Percentiles rank a stretch among this genome's conserved stretches.
These are phyloP conservation scores for Ectropis grisescens DNA, from an alignment of 1,140 invertebrate genomes.

Conservation along the genomic window DNA sequence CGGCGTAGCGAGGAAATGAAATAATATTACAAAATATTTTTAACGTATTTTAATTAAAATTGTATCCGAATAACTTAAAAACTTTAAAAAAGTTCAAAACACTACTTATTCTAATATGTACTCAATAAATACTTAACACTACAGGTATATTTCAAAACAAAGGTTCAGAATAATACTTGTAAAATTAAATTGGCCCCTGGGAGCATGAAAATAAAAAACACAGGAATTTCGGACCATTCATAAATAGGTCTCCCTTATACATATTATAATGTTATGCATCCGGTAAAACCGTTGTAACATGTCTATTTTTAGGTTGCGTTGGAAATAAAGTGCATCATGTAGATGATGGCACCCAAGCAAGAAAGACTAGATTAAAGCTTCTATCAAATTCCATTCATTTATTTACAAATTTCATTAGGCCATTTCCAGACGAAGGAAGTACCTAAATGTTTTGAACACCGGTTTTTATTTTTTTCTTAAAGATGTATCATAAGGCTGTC, in stretches of 20 bases:
- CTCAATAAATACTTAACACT: conserved; percentile 66
- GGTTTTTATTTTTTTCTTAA: not conserved
- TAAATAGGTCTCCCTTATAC: too few species aligned
- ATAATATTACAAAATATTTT: conserved; percentile 16
- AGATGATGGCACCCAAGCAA: conserved; percentile 58
- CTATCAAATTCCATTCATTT: conserved; percentile 57
- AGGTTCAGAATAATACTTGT: conserved; percentile 24
- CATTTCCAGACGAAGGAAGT: conserved; percentile 23
- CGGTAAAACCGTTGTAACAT: too few species aligned
- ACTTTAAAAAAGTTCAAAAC: conserved; percentile 59
- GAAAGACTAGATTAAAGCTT: conserved; percentile 68
- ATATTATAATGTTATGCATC: too few species aligned
- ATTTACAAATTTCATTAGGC: too few species aligned
- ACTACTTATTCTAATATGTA: conserved; percentile 43
- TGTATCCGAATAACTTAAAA: conserved; percentile 64
- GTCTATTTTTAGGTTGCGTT: too few species aligned
- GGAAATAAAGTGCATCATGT: too few species aligned
- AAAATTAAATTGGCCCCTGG: conserved; percentile 62
- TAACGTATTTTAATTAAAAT: conserved; percentile 64
- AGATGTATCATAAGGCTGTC: conserved; percentile 71
- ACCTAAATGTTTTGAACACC: conserved; percentile 39
- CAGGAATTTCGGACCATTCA: too few species aligned
- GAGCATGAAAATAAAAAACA: conserved; percentile 29
- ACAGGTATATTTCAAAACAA: conserved; percentile 39
- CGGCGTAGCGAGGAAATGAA: too few species aligned